Evolutionary conservation across 2,797 vertebrate genomes (phyloP).

Genomic region (Lepus oiostolus): DNA sequence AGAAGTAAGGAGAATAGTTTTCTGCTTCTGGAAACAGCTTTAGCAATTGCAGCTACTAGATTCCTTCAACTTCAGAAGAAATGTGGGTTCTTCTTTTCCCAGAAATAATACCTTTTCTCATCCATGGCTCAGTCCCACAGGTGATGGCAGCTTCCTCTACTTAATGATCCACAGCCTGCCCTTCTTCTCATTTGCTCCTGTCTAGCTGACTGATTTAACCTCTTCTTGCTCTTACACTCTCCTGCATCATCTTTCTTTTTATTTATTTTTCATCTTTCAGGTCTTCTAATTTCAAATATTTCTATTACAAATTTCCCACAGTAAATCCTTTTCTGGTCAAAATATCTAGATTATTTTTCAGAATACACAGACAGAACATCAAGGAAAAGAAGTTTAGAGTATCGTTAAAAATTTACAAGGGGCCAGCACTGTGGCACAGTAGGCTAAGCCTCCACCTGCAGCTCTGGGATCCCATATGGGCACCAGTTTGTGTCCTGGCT

Average conservation of each 20-base stretch:
- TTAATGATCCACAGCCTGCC: neutral
- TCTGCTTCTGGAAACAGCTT: neutral
- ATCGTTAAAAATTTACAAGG: too few species aligned
- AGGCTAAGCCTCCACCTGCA: too few species aligned
- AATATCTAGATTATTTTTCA: slow-evolving; percentile 15
- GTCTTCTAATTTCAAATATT: slow-evolving; percentile 31
- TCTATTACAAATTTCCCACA: neutral
- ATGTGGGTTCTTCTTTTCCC: neutral
- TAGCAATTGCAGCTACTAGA: neutral
- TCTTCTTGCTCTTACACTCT: neutral
- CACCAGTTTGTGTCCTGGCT: too few species aligned
- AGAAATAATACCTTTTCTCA: neutral
- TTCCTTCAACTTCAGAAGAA: neutral
- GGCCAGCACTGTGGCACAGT: too few species aligned
- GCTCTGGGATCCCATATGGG: too few species aligned
- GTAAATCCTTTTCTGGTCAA: neutral
- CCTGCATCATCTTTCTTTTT: neutral
- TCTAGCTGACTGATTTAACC: neutral
- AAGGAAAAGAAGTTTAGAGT: neutral
- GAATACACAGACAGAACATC: neutral
- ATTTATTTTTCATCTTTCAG: neutral
- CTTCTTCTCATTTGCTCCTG: neutral
- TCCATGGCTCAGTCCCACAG: neutral
- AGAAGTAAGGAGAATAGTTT: neutral
- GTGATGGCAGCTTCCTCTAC: neutral